Evolutionary conservation across 1,140 invertebrate genomes (phyloP).

Genomic region (Drosophila carrolli): DNA sequence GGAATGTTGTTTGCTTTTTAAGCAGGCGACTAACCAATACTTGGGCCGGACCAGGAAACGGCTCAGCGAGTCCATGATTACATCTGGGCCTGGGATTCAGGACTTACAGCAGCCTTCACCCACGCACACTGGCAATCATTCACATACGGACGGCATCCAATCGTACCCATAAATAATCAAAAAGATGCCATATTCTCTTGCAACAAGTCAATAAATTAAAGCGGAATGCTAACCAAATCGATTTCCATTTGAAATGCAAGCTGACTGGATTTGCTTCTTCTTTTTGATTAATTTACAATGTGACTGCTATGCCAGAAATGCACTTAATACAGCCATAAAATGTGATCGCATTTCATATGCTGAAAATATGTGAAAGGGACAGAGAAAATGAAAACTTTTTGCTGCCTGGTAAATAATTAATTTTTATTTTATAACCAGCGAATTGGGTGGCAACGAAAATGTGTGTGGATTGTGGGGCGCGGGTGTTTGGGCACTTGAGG

Average conservation of each 20-base stretch:
- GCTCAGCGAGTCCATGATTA: conserved; percentile 67
- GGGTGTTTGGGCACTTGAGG: conserved; percentile 13
- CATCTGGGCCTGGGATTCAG: conserved; percentile 38
- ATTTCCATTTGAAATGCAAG: conserved; percentile 60
- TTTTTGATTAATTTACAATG: conserved; percentile 21
- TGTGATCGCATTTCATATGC: conserved; percentile 48
- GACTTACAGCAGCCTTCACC: neutral
- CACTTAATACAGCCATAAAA: conserved; percentile 35
- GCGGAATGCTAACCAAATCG: conserved; percentile 45
- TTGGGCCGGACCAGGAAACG: conserved; percentile 44
- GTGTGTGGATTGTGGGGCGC: neutral
- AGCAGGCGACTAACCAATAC: conserved; percentile 54
- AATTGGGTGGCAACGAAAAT: neutral
- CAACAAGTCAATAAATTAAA: conserved; percentile 26
- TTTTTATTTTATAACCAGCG: conserved; percentile 34
- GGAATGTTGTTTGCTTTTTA: conserved; percentile 76
- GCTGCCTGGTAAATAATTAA: conserved; percentile 69
- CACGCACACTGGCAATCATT: conserved; percentile 12
- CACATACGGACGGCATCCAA: neutral
- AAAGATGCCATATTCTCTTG: conserved; percentile 14
- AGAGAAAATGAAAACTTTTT: conserved; percentile 43
- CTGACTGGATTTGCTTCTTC: neutral
- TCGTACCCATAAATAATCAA: conserved; percentile 64
- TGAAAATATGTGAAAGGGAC: conserved; percentile 41
- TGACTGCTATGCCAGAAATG: conserved; percentile 5